Evolutionary conservation across 2,113 vertebrate genomes (phyloP).

Genomic region (Ptilorrhoa leucosticta): DNA sequence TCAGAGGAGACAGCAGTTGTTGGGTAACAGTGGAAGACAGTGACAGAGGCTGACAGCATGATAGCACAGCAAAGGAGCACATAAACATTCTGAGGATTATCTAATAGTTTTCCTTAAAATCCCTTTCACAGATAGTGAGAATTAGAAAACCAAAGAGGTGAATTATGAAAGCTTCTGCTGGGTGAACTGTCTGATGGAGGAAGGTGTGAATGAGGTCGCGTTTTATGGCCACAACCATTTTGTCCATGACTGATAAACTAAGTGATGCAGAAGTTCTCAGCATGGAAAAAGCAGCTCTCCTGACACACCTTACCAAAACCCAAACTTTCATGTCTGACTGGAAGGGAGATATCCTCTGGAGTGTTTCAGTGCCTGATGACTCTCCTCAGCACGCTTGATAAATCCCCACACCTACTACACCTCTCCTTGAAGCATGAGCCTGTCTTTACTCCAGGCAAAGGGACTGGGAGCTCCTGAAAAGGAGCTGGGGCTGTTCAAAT

Average conservation of each 20-base stretch:
- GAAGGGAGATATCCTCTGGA: background rate
- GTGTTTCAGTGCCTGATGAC: background rate
- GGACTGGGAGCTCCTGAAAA: background rate
- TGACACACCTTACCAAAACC: background rate
- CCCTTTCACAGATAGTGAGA: background rate
- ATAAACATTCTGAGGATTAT: background rate
- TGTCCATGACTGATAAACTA: background rate
- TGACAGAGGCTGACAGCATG: background rate
- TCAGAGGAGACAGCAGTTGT: background rate
- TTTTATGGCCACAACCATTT: rapidly evolving
- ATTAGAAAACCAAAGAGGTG: background rate
- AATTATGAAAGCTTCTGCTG: background rate
- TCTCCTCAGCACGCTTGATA: rapidly evolving
- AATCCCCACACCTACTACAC: background rate
- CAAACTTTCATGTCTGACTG: background rate
- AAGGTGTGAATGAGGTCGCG: background rate
- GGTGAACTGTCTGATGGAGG: background rate
- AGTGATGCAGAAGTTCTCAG: background rate
- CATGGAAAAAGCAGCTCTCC: background rate
- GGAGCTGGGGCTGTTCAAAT: background rate
- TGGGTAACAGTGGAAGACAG: background rate
- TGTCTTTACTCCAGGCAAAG: background rate
- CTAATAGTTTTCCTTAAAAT: background rate
- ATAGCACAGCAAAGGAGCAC: background rate
- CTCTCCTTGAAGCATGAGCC: rapidly evolving